Conservation (phyloP, 2,888 invertebrate genomes). For the Gnatocerus cornutus region DNA sequence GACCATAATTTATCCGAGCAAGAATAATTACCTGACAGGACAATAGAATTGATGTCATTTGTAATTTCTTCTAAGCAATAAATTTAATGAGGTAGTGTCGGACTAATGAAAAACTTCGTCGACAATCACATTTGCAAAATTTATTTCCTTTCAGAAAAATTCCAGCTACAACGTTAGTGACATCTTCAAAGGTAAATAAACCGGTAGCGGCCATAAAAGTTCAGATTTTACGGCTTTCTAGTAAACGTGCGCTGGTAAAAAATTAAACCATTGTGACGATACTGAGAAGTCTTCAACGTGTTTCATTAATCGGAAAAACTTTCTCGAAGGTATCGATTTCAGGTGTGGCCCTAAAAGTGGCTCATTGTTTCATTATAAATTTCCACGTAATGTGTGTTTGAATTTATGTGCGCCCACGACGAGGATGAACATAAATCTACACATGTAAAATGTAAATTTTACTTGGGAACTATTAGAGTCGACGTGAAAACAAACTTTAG, state of each 20-base stretch:
- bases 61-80: constrained; percentile 15
- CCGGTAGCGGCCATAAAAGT: constrained; percentile 55
- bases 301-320: not conserved
- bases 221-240: constrained; percentile 54
- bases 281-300: not conserved
- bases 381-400: not conserved
- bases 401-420: constrained; percentile 14
- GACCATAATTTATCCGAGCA: constrained; percentile 12
- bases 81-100: constrained; percentile 4
- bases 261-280: constrained; percentile 49
- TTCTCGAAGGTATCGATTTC: not conserved
- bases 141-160: constrained; percentile 1
- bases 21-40: constrained; percentile 26
- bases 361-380: constrained; percentile 19
- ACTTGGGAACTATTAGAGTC: not conserved
- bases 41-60: constrained; percentile 40
- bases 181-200: constrained; percentile 49
- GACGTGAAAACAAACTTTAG: not conserved
- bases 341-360: constrained; percentile 1
- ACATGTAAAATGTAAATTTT: constrained; percentile 16
- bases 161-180: constrained; percentile 1
- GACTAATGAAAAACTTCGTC: constrained; percentile 6
- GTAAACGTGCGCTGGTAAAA: constrained; percentile 50
- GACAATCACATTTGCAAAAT: constrained; percentile 1
- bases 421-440: constrained; percentile 6